A percentile compares a stretch with the other conserved stretches of the same genome.
These are phyloP conservation scores for Hypomecis atomaria DNA, from an alignment of 2,888 invertebrate genomes.

Conservation along the genomic window DNA sequence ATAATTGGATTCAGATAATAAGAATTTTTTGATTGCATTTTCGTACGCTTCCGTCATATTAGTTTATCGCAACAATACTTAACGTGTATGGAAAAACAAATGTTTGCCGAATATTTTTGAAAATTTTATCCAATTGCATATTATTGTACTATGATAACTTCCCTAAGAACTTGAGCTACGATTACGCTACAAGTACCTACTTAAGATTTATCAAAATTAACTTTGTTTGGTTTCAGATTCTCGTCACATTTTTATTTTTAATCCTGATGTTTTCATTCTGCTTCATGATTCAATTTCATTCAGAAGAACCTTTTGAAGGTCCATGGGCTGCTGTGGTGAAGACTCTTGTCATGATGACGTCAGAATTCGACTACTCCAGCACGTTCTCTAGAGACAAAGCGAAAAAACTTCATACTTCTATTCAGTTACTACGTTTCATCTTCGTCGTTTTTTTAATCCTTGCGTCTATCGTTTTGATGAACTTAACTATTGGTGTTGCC, in stretches of 20 bases:
- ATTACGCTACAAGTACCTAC: too few species aligned
- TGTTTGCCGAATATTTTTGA: too few species aligned
- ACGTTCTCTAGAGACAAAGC: neutral
- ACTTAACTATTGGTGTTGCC: constrained; percentile 83
- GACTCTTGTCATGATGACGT: constrained; percentile 85
- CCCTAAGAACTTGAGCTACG: too few species aligned
- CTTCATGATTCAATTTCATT: constrained; percentile 82
- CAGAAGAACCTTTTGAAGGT: constrained; percentile 64
- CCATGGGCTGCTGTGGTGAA: constrained; percentile 80
- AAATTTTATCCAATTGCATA: too few species aligned
- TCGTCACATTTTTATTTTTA: constrained; percentile 73
- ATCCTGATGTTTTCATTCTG: constrained; percentile 82
- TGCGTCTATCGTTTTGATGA: constrained; percentile 67
- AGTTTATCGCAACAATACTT: too few species aligned
- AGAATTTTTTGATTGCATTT: too few species aligned
- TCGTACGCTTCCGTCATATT: too few species aligned
- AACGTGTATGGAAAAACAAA: too few species aligned
- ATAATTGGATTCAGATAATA: too few species aligned
- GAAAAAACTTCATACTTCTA: neutral
- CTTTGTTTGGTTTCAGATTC: constrained; percentile 69
- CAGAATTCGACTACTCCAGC: constrained; percentile 76
- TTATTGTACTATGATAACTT: too few species aligned
- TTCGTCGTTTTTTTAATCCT: constrained; percentile 16
- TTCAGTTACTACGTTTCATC: constrained; percentile 6
- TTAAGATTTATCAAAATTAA: too few species aligned